These are phyloP conservation scores for Dicaeum eximium DNA, from an alignment of 2,113 vertebrate genomes.

Conservation along the genomic window DNA sequence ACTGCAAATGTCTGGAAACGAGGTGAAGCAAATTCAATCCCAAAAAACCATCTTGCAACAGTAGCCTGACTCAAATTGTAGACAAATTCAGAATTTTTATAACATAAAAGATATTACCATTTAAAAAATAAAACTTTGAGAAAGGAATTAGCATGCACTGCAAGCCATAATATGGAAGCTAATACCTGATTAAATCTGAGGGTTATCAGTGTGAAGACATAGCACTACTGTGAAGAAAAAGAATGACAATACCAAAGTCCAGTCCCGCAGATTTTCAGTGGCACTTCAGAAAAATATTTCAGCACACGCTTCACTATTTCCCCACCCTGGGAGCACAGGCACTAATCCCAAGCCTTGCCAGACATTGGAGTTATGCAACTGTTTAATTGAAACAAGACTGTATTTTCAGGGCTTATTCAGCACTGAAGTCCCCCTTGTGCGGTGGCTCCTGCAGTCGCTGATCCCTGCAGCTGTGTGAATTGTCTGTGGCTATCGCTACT, in stretches of 20 bases:
- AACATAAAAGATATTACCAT: neutral
- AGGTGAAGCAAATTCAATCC: neutral
- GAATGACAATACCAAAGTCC: neutral
- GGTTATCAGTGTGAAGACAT: neutral
- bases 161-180: neutral
- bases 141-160: neutral
- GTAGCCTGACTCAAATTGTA: neutral
- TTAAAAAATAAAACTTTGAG: neutral
- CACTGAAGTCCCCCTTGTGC: neutral
- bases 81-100: neutral
- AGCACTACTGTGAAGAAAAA: neutral
- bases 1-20: neutral
- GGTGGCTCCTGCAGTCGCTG: fast-evolving
- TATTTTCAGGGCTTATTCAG: neutral
- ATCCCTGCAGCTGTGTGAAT: neutral
- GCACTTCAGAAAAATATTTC: neutral
- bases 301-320: neutral
- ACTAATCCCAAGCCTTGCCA: neutral
- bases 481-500: fast-evolving
- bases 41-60: neutral
- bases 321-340: neutral
- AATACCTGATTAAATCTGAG: neutral
- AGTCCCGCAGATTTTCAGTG: neutral
- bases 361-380: neutral
- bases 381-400: neutral